Evolutionary conservation across 2,797 vertebrate species (phyloP), one percentile per base, ranked within the genome.

Genomic region (Chloroceryle inda): DNA sequence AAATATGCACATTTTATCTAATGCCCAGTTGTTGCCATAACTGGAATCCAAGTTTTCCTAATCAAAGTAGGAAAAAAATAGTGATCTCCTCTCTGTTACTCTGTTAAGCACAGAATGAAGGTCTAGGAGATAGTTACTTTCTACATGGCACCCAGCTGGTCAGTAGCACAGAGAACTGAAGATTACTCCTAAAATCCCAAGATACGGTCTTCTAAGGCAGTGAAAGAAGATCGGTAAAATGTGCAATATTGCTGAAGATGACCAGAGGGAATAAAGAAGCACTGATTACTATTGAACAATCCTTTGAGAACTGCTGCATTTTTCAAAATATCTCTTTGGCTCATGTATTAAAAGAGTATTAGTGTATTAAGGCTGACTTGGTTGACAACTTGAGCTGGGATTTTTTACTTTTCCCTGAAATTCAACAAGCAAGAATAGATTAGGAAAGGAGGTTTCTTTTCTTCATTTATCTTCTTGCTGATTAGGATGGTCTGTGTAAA

Each of bases 341-440:
- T 31, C 6, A 7, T 52, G 12, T 50, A 35, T 31, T 81, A 75
- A 73, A 73, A 78, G 27, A 10, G 19, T 66, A 62, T 50, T 85
- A 3, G 0, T 40, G 12, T 31, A 62, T 22, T 55, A 62, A 85
- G n/a, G 22, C 8, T 62, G 49, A 68, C 49, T 52, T 0, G 0
- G 11, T 26, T 49, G 62, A 45, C 18, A 81, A 7, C 7, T 87
- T 82, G 29, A 47, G 16, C 62, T 49, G 58, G 16, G 13, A 77
- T 56, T 24, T 42, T 85, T 76, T 27, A 38, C 23, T 92, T 78
- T 85, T 53, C 38, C 71, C 82, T 69, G 52, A 80, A 73, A 74
- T 88, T 80, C 73, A 85, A 50, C 35, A 71, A 78, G 26, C 14
- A 52, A 47, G 18, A 64, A 58, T 13, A 56, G 33, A 35, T 56